These are phyloP conservation scores for Drosophila pectinifera DNA, from an alignment of 1,140 invertebrate species.

Conservation along the genomic window DNA sequence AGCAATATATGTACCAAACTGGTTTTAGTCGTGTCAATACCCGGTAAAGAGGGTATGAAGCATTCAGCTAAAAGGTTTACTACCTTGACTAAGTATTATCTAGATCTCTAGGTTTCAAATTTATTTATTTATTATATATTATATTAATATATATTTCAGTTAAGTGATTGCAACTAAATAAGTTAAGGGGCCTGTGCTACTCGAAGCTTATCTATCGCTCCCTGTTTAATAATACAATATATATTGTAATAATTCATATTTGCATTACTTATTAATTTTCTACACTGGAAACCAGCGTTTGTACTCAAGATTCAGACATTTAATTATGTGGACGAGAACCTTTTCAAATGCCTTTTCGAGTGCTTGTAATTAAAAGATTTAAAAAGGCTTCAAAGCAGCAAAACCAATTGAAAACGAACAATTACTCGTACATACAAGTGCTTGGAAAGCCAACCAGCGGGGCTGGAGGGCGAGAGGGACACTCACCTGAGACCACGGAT, in stretches of 20 bases:
- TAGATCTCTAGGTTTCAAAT: no score
- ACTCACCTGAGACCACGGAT: constrained; percentile 78
- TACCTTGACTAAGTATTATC: no score
- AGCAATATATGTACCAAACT: neutral
- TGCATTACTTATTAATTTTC: neutral
- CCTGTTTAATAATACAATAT: no score
- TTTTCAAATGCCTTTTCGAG: constrained; percentile 9
- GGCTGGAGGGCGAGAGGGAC: neutral
- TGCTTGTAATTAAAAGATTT: constrained; percentile 21
- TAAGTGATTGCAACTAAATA: neutral
- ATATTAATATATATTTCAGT: neutral
- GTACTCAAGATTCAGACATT: constrained; percentile 1
- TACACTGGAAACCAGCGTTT: neutral
- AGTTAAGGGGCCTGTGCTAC: neutral
- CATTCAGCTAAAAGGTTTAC: neutral
- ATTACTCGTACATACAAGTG: neutral
- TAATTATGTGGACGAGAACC: constrained; percentile 6
- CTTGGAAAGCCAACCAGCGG: constrained; percentile 6
- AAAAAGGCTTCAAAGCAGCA: constrained; percentile 2
- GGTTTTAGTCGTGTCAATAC: neutral
- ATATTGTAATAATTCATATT: neutral
- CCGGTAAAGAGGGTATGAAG: neutral
- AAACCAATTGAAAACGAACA: neutral
- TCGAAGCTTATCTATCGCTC: neutral
- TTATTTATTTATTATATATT: no score